Evolutionary conservation across 2,888 invertebrate genomes (phyloP), one percentile per base, ranked within the genome.

Genomic region (Dichetophora obliterata): DNA sequence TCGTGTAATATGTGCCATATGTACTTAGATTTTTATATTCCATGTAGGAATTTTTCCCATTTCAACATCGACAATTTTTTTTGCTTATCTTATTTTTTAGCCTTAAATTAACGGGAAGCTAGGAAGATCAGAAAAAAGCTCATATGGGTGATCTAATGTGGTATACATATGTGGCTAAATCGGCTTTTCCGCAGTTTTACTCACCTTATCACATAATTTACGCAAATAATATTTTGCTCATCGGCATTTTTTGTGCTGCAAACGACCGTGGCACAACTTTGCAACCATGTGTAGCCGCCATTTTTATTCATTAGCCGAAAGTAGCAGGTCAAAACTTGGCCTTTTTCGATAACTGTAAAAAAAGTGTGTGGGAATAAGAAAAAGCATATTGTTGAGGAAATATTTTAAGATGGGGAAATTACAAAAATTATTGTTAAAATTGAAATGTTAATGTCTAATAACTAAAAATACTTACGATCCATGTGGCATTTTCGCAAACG

Each of bases 211-310:
- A 98, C 96, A 90, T 98, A 98, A 91, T 98, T 98, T 85, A 98
- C 97, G 88, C 98, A 98, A 82, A 98, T 97, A 84, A 98, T 97
- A 87, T 97, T 98, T 90, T 98, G 98, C 88, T 98, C 98, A 80
- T 98, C 98, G 6, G 96, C 95, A 86, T 97, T 98, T 90, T 98
- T 98, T 73, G 96, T 94, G 87, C 95, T 97, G 90, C 97, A 98
- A 76, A 98, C 96, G 61, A 98, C 96, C 0, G 98, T 98, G 78
- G 98, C 98, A 89, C 98, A 98, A 0, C 97, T 97, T 90, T 98
- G 98, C 85, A 98, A 90, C 98, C 98, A 98, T 74, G 97, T 96
- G 90, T 95, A 98, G 50, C 98, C 98, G 6, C 98, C 98, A 82
- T 93, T 94, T 89, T 98, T 98, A 91, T 98, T 98, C 95, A 98